A percentile compares a stretch with the other conserved stretches of the same genome.
These are phyloP conservation scores for Thymelicus sylvestris DNA, from an alignment of 2,888 invertebrate genomes.

Conservation along the genomic window DNA sequence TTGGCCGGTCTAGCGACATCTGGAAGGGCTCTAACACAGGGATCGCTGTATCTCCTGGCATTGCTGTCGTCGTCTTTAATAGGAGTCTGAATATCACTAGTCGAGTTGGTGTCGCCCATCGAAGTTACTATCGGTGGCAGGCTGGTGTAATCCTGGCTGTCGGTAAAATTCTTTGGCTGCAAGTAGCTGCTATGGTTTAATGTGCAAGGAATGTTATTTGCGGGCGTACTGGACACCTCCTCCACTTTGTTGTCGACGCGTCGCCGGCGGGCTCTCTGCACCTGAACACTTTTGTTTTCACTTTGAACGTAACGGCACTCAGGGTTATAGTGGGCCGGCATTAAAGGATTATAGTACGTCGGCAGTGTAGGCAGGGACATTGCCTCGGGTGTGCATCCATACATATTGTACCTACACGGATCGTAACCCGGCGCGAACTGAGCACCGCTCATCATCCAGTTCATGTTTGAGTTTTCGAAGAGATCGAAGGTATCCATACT, in stretches of 20 bases:
- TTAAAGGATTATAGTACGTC: conserved; percentile 74
- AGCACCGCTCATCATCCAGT: conserved; percentile 64
- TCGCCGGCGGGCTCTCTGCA: conserved; percentile 66
- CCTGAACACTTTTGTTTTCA: conserved; percentile 67
- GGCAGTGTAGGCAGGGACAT: conserved; percentile 87
- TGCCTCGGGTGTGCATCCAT: conserved; percentile 85
- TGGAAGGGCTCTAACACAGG: conserved; percentile 84
- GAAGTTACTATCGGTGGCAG: conserved; percentile 88
- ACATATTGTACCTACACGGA: conserved; percentile 79
- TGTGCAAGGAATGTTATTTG: conserved; percentile 50
- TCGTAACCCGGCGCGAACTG: conserved; percentile 75
- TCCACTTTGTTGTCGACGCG: conserved; percentile 65
- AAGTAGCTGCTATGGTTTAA: conserved; percentile 58
- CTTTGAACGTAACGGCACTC: conserved; percentile 68
- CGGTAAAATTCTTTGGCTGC: conserved; percentile 72
- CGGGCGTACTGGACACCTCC: conserved; percentile 60
- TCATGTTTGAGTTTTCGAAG: conserved; percentile 59
- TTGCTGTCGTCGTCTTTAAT: conserved; percentile 83
- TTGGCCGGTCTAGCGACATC: conserved; percentile 73
- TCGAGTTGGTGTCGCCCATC: conserved; percentile 76
- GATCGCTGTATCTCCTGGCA: conserved; percentile 87
- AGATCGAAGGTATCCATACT: conserved; percentile 72
- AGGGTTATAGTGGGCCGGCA: conserved; percentile 57
- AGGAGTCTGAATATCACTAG: conserved; percentile 66
- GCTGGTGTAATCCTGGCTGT: conserved; percentile 86